Percentiles rank a stretch among this genome's conserved stretches.
Evolutionary conservation across 2,888 invertebrate genomes (phyloP).

Genomic region (Megalurothrips usitatus): DNA sequence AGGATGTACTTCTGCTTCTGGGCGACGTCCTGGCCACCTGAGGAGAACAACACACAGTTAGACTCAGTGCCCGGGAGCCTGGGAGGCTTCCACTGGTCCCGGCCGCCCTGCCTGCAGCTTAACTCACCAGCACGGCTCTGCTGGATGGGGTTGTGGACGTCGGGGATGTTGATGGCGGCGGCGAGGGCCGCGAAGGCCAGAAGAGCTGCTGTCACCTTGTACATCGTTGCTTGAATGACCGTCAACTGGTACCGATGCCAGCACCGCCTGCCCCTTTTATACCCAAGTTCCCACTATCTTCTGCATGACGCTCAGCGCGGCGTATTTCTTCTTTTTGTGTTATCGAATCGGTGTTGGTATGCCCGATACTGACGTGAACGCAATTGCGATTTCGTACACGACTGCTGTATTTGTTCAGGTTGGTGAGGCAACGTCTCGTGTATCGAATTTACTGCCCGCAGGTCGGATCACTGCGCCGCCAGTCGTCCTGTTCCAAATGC

Average conservation of each 20-base stretch:
- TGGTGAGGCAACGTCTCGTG: too few relatives aligned
- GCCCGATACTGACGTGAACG: too few relatives aligned
- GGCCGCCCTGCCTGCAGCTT: not conserved
- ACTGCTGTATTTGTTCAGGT: too few relatives aligned
- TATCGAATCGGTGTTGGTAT: too few relatives aligned
- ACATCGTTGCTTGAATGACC: slow-evolving; percentile 11
- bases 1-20: slow-evolving; percentile 22
- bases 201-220: not conserved
- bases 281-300: not conserved
- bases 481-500: too few relatives aligned
- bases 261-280: not conserved
- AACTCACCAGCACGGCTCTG: not conserved
- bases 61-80: not conserved
- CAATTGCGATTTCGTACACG: too few relatives aligned
- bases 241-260: not conserved
- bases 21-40: slow-evolving; percentile 1
- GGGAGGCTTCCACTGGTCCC: not conserved
- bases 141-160: not conserved
- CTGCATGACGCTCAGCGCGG: too few relatives aligned
- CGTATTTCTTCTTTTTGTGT: too few relatives aligned
- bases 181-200: not conserved
- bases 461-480: too few relatives aligned
- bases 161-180: not conserved
- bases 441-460: too few relatives aligned
- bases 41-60: not conserved